phyloP scores from a whole-genome alignment of 1,140 invertebrate species.

The Atta texana region DNA sequence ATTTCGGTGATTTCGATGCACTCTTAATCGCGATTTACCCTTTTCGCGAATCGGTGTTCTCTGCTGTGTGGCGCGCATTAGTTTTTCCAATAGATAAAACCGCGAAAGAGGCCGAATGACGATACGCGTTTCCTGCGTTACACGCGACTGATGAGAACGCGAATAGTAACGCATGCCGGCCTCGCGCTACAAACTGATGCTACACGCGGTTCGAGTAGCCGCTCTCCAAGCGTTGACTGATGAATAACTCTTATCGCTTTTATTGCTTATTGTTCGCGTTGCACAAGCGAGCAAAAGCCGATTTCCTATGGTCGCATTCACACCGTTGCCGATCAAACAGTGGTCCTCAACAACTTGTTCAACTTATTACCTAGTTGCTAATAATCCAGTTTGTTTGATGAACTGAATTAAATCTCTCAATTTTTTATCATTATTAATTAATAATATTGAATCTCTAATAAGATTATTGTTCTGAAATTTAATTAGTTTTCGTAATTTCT shows the following conservation, averaged over 20 bases:
- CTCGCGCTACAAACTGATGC: slow-evolving; percentile 22
- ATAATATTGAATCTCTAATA: neutral
- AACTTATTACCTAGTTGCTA: neutral
- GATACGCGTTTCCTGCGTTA: slow-evolving; percentile 9
- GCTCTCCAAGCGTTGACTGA: slow-evolving; percentile 10
- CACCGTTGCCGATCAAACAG: neutral
- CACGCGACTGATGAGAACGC: slow-evolving; percentile 24
- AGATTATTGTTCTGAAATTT: neutral
- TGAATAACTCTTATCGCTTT: slow-evolving; percentile 70
- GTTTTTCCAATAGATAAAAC: neutral
- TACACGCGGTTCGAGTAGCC: slow-evolving; percentile 5
- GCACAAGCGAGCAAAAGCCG: slow-evolving; percentile 20
- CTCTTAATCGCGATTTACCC: neutral
- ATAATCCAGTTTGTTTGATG: neutral
- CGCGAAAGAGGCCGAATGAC: neutral
- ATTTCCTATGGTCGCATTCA: slow-evolving; percentile 32
- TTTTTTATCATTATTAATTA: neutral
- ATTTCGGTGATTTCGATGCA: neutral
- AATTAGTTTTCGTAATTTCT: neutral
- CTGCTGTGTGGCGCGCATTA: no score
- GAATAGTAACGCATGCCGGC: slow-evolving; percentile 16
- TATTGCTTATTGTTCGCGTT: slow-evolving; percentile 62
- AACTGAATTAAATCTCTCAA: neutral
- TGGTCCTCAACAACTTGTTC: neutral
- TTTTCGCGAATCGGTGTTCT: neutral